Evolutionary conservation across 2,113 vertebrate genomes (phyloP), one percentile per base, ranked within the genome.

Genomic region (Pogona vitticeps): DNA sequence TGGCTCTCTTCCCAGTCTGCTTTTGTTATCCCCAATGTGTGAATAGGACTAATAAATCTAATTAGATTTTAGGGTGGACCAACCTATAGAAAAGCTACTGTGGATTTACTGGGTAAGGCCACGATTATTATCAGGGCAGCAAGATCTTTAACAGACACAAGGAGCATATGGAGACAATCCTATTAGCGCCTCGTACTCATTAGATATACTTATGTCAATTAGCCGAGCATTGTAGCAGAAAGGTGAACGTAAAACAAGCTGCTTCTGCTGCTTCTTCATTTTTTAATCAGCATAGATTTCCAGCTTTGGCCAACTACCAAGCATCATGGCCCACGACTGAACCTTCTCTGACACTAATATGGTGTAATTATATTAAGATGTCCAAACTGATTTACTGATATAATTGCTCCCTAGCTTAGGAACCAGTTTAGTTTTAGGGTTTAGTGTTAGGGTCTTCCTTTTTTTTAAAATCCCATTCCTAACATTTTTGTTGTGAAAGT

Each of bases 181-280:
- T 94, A 88, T 95, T 93, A 93, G 85, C 76, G 31, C 85, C 79
- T 91, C 91, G 89, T 89, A 93, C 85, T 95, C 91, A 94, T 95
- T 95, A 95, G 95, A 65, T 92, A 91, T 92, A 92, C 91, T 96
- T 95, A 95, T 65, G 84, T 93, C 93, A 96, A 92, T 96, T 96
- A 96, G 94, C 89, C 91, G 85, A 95, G 89, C 90, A 89, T 94
- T 95, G 90, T 90, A 95, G 93, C 88, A 93, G 90, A 95, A 94
- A 95, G 93, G 87, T 93, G 86, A 93, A 90, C 91, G 94, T 94
- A 92, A 95, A 85, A 88, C 89, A 84, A 82, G 82, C 58, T 38
- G 59, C 40, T 76, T 33, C 33, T 4, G 59, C 40, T 76, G n/a
- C 33, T 4, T 42, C 33, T 82, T 92, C 89, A 67, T 80, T 33